A percentile compares a stretch with the other conserved stretches of the same genome.
phyloP scores from a whole-genome alignment of 2,888 invertebrate species.

The Petrolisthes manimaculis region DNA sequence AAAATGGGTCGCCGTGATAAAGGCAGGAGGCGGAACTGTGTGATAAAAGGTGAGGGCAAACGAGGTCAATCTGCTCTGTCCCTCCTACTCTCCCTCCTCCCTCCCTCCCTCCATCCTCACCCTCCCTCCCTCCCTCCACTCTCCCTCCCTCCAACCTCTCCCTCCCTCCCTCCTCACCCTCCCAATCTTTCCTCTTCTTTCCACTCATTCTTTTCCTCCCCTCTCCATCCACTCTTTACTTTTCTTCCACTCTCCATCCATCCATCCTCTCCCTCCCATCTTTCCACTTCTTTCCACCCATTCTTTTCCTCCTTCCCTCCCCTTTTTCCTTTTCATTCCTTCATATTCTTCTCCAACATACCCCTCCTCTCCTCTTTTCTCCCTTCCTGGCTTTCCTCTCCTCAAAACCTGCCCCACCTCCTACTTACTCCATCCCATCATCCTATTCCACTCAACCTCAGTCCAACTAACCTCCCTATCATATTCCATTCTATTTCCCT shows the following conservation, averaged over 20 bases:
- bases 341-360: neutral
- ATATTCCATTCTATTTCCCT: neutral
- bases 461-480: neutral
- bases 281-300: neutral
- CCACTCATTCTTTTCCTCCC: neutral
- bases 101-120: neutral
- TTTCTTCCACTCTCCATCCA: neutral
- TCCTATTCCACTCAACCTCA: neutral
- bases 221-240: neutral
- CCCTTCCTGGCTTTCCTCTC: neutral
- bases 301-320: neutral
- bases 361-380: neutral
- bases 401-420: neutral
- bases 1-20: no score
- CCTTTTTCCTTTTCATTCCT: neutral
- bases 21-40: no score
- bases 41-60: no score
- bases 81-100: neutral
- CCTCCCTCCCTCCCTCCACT: neutral
- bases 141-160: no score
- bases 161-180: constrained; percentile 5
- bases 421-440: neutral
- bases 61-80: neutral
- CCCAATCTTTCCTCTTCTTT: neutral
- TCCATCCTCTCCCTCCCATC: neutral